These are phyloP conservation scores for Plusia festucae DNA, from an alignment of 2,888 invertebrate genomes.

Conservation along the genomic window DNA sequence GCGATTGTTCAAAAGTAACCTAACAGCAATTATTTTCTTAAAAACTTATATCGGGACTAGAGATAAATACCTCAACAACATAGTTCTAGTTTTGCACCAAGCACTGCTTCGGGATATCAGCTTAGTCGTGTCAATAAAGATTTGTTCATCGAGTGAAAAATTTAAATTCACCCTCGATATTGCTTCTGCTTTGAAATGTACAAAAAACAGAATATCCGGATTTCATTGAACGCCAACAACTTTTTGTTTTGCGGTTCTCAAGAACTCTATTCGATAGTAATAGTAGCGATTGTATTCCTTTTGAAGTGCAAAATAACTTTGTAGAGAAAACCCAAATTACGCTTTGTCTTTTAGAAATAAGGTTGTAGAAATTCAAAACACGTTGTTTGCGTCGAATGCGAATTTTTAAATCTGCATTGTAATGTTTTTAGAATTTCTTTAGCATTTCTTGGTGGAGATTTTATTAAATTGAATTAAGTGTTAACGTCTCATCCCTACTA, in stretches of 20 bases:
- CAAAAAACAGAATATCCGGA: conserved; percentile 61
- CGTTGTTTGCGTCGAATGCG: conserved; percentile 48
- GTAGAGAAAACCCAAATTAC: conserved; percentile 50
- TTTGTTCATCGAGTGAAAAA: conserved; percentile 73
- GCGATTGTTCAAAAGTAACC: no score
- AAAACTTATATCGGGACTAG: no score
- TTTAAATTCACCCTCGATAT: conserved; percentile 69
- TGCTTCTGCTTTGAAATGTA: conserved; percentile 60
- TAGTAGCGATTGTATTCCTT: conserved; percentile 12
- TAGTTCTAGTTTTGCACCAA: conserved; percentile 37
- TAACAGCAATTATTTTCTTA: no score
- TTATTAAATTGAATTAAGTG: neutral
- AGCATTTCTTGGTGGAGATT: conserved; percentile 15
- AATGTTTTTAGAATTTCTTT: conserved; percentile 53
- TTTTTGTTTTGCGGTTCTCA: conserved; percentile 38
- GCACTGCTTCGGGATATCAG: conserved; percentile 48
- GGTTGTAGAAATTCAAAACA: conserved; percentile 50
- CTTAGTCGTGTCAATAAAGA: conserved; percentile 69
- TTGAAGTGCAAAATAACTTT: conserved; percentile 35
- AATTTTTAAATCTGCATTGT: conserved; percentile 53
- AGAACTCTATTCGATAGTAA: conserved; percentile 30
- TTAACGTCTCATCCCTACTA: neutral
- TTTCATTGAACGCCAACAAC: conserved; percentile 57
- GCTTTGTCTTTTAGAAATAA: conserved; percentile 52
- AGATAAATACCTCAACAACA: no score